Evolutionary conservation across 2,797 vertebrate genomes (phyloP).

Genomic region (Aratinga solstitialis): DNA sequence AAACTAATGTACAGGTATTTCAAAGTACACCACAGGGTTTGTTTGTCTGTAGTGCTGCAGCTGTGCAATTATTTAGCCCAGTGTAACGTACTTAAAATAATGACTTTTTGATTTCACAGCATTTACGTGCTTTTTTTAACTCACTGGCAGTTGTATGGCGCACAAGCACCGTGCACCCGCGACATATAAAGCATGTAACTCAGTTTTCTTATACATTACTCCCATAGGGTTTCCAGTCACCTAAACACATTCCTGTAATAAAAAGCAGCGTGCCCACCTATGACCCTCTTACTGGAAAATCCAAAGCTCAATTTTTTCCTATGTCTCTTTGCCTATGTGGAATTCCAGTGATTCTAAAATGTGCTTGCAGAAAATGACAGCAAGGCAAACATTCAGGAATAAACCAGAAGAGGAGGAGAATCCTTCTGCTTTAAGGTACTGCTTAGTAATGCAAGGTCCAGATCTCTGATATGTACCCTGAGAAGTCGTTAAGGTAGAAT

Average conservation of each 20-base stretch:
- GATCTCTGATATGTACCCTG: background rate
- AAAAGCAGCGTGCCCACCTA: background rate
- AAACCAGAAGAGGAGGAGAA: background rate
- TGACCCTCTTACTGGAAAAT: background rate
- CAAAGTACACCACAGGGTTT: background rate
- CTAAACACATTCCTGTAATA: background rate
- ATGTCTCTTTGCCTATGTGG: background rate
- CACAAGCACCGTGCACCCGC: background rate
- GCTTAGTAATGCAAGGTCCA: background rate
- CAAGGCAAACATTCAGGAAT: background rate
- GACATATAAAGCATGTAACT: background rate
- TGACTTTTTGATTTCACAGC: background rate
- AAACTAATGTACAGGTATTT: background rate
- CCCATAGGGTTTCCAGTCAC: background rate
- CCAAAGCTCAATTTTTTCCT: background rate
- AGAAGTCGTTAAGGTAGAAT: background rate
- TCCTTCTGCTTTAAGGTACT: background rate
- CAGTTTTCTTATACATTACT: background rate
- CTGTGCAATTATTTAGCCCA: background rate
- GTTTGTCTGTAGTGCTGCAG: background rate
- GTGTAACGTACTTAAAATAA: background rate
- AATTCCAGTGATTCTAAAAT: background rate
- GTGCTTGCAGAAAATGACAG: background rate
- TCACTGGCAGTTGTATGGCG: background rate
- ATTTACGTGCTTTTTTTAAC: background rate